Percentiles rank a stretch among this genome's conserved stretches.
Evolutionary conservation across 2,113 vertebrate species (phyloP).

Genomic region (Aptenodytes forsteri): DNA sequence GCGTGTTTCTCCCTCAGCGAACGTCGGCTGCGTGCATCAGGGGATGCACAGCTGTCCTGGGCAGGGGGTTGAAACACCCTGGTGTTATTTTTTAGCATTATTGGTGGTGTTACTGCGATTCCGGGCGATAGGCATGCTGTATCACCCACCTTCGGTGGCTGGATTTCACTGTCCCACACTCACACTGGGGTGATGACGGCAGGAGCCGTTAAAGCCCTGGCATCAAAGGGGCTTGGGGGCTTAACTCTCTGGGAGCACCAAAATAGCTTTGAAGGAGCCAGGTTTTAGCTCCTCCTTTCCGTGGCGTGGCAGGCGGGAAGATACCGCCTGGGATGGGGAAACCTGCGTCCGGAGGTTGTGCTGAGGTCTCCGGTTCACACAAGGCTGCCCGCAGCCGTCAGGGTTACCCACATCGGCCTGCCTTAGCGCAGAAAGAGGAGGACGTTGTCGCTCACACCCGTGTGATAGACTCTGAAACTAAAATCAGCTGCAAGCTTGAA

Average conservation of each 20-base stretch:
- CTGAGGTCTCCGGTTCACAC: not conserved
- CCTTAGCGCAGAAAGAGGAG: rapidly evolving
- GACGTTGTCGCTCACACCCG: rapidly evolving
- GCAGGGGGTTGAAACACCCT: not conserved
- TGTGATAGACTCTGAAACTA: not conserved
- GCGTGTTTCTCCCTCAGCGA: rapidly evolving
- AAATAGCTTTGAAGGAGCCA: not conserved
- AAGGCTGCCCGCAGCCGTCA: rapidly evolving
- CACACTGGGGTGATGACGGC: rapidly evolving
- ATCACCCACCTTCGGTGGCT: rapidly evolving
- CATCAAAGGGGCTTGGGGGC: not conserved
- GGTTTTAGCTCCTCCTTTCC: not conserved
- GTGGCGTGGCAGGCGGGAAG: not conserved
- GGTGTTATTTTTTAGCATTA: not conserved
- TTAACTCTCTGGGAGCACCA: not conserved
- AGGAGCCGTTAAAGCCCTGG: not conserved
- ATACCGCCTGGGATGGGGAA: too few species aligned
- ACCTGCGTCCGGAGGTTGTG: rapidly evolving
- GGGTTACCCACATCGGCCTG: rapidly evolving
- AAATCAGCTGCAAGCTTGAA: not conserved
- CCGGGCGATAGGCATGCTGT: too few species aligned
- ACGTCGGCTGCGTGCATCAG: not conserved
- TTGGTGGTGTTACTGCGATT: not conserved
- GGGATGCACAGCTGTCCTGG: not conserved
- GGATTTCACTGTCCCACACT: not conserved